A percentile compares a stretch with the other conserved stretches of the same genome.
Conservation (phyloP, 2,888 invertebrate genomes). For the Caenorhabditis wallacei region DNA sequence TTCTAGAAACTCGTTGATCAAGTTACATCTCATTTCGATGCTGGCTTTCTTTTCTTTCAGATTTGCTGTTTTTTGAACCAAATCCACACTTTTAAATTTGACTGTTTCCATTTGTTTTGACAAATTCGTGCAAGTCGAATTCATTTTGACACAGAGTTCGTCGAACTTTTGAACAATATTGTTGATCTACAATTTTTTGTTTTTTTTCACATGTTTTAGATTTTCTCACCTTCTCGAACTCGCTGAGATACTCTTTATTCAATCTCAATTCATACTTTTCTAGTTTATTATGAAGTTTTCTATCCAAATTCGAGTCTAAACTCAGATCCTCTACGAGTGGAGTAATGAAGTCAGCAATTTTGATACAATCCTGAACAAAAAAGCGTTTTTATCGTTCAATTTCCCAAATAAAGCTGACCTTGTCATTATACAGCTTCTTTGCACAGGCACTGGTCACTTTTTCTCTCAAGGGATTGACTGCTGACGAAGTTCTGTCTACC, state of each 20-base stretch:
- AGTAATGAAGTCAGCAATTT: constrained; percentile 58
- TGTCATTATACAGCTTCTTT: constrained; percentile 53
- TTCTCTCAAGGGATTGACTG: constrained; percentile 43
- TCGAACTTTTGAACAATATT: constrained; percentile 60
- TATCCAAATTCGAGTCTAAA: constrained; percentile 41
- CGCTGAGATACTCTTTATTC: constrained; percentile 53
- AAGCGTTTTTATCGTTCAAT: constrained; percentile 5
- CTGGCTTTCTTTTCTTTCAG: constrained; percentile 52
- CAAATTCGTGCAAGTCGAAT: constrained; percentile 51
- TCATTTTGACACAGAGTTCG: constrained; percentile 54
- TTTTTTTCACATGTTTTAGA: too few species aligned
- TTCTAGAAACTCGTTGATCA: constrained; percentile 57
- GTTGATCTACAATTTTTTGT: constrained; percentile 35
- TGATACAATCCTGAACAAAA: constrained; percentile 40
- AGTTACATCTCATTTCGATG: constrained; percentile 42
- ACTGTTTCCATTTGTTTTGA: constrained; percentile 61
- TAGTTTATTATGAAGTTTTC: constrained; percentile 53
- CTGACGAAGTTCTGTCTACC: constrained; percentile 42
- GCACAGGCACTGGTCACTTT: constrained; percentile 47
- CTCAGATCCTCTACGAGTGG: constrained; percentile 49
- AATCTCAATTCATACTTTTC: constrained; percentile 49
- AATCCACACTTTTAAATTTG: constrained; percentile 36
- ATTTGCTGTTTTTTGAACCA: constrained; percentile 49
- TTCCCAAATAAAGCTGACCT: constrained; percentile 29
- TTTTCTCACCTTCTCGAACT: constrained; percentile 55